These are phyloP conservation scores for Psammodynastes pulverulentus DNA, from an alignment of 2,113 vertebrate genomes.

Conservation along the genomic window DNA sequence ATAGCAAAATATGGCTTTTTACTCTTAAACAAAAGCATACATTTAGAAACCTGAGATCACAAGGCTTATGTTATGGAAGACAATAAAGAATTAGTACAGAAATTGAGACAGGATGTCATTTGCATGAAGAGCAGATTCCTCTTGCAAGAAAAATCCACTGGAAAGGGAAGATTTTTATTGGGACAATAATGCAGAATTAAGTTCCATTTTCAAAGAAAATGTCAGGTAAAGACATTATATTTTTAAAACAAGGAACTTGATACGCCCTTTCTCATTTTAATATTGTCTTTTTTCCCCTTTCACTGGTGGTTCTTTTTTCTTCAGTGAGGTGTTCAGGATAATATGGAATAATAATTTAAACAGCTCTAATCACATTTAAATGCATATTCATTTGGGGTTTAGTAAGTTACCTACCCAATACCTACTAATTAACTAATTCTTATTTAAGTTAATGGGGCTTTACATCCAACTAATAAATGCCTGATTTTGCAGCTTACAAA, in stretches of 20 bases:
- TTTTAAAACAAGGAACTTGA: background rate
- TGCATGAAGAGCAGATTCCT: background rate
- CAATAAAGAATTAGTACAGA: background rate
- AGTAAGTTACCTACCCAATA: background rate
- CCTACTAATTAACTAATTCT: background rate
- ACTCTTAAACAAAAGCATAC: background rate
- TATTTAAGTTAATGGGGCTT: background rate
- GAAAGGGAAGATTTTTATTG: background rate
- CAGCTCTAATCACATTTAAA: background rate
- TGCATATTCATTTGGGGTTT: background rate
- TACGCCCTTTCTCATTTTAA: background rate
- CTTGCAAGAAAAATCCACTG: background rate
- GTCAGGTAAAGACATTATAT: background rate
- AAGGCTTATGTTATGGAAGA: background rate
- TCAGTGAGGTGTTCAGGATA: background rate
- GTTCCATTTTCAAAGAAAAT: background rate
- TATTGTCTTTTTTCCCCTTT: background rate
- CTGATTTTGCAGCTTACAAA: background rate
- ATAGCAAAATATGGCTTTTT: background rate
- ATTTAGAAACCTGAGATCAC: background rate
- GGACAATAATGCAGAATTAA: background rate
- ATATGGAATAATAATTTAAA: background rate
- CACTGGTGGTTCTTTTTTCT: background rate
- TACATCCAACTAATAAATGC: background rate
- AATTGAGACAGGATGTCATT: background rate